Conservation (phyloP, 2,797 vertebrate species). For the Anolis apletophallus region DNA sequence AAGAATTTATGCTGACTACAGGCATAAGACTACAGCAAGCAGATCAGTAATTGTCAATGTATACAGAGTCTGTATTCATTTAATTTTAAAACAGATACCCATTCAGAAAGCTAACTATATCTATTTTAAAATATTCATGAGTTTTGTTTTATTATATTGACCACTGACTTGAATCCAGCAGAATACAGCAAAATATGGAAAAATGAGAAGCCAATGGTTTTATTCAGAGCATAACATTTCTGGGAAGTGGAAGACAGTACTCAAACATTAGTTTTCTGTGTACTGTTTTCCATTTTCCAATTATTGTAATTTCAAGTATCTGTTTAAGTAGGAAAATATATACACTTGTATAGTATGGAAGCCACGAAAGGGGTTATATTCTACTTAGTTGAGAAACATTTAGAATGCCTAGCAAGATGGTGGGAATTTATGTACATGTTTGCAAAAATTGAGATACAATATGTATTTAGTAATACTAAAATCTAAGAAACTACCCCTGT, state of each 20-base stretch:
- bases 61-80: conserved; percentile 54
- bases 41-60: conserved; percentile 70
- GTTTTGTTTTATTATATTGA: conserved; percentile 26
- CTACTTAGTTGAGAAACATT: background rate
- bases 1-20: conserved; percentile 78
- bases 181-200: conserved; percentile 49
- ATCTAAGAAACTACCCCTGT: background rate
- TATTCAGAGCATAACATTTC: conserved; percentile 43
- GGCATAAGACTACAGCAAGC: conserved; percentile 78
- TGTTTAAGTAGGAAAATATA: background rate
- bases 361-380: background rate
- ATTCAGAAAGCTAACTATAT: conserved; percentile 50
- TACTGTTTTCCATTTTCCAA: conserved; percentile 30
- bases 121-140: conserved; percentile 8
- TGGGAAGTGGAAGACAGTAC: conserved; percentile 35
- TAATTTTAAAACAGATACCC: conserved; percentile 20
- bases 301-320: background rate
- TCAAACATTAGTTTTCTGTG: background rate
- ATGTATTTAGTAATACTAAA: conserved; percentile 3
- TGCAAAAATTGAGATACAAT: background rate
- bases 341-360: background rate
- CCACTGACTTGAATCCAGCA: conserved; percentile 30
- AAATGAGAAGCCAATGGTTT: conserved; percentile 55
- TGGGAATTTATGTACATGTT: background rate
- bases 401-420: background rate